Percentiles rank a stretch among this genome's conserved stretches.
Conservation (phyloP, 2,888 invertebrate genomes). For the Ferdinandea cuprea region DNA sequence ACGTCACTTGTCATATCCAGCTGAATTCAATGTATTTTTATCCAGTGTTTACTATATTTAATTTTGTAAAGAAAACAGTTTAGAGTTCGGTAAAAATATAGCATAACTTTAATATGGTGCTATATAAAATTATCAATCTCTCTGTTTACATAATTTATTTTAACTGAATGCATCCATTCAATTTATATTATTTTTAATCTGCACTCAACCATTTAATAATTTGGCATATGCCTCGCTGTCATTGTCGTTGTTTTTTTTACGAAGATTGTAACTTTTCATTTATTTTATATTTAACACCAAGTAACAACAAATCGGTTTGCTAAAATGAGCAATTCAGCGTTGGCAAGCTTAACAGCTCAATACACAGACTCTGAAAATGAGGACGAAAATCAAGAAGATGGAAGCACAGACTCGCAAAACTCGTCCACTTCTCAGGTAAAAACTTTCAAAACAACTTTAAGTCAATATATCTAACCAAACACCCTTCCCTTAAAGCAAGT, state of each 20-base stretch:
- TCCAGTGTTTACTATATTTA: too few species aligned
- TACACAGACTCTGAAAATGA: constrained; percentile 97
- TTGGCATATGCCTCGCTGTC: neutral
- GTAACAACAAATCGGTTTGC: neutral
- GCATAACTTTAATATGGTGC: too few species aligned
- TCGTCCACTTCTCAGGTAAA: constrained; percentile 80
- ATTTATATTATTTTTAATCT: neutral
- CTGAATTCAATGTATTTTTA: too few species aligned
- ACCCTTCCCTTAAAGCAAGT: neutral
- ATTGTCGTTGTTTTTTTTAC: too few species aligned
- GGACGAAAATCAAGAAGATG: constrained; percentile 86
- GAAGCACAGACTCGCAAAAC: constrained; percentile 82
- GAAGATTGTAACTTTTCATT: neutral
- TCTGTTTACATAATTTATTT: neutral
- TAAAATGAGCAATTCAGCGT: constrained; percentile 84
- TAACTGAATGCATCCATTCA: neutral
- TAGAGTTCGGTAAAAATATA: too few species aligned
- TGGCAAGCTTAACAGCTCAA: constrained; percentile 93
- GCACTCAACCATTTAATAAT: too few species aligned
- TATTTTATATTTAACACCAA: neutral
- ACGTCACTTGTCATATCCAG: too few species aligned
- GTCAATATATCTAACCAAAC: neutral
- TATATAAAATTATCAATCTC: too few species aligned
- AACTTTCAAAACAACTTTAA: constrained; percentile 71
- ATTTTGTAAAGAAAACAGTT: too few species aligned